Evolutionary conservation across 1,140 invertebrate genomes (phyloP).

Genomic region (Physella acuta): DNA sequence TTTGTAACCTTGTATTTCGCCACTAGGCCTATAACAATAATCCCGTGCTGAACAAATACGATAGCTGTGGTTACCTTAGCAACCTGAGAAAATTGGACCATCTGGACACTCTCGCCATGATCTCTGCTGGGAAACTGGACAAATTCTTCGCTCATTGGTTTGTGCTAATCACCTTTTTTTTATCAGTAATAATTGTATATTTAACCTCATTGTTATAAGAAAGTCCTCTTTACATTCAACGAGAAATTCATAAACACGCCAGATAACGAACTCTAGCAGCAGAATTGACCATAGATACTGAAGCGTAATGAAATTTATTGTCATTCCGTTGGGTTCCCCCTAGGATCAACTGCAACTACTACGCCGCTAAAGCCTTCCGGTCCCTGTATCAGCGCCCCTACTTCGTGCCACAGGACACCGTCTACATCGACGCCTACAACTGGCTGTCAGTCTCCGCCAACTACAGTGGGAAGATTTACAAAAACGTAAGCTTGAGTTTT

Average conservation of each 20-base stretch:
- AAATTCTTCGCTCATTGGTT: conserved; percentile 80
- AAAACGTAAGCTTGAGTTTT: too few species aligned
- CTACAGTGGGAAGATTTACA: conserved; percentile 73
- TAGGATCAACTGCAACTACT: conserved; percentile 79
- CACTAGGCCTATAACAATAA: conserved; percentile 48
- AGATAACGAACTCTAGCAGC: too few species aligned
- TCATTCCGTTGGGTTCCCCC: conserved; percentile 26
- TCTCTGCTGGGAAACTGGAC: conserved; percentile 68
- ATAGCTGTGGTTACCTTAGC: conserved; percentile 69
- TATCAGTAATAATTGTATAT: too few species aligned
- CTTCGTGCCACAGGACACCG: conserved; percentile 73
- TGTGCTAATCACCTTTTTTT: conserved; percentile 27
- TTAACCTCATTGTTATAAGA: too few species aligned
- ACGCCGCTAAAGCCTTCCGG: conserved; percentile 73
- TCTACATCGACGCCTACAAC: conserved; percentile 76
- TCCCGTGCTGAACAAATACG: conserved; percentile 39
- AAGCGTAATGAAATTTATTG: too few species aligned
- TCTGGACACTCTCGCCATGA: conserved; percentile 68
- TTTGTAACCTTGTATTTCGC: too few species aligned
- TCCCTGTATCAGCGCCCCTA: conserved; percentile 74
- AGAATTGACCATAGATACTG: too few species aligned
- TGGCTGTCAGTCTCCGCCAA: conserved; percentile 79
- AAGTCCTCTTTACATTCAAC: too few species aligned
- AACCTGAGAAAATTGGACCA: conserved; percentile 71
- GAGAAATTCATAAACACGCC: too few species aligned